Conservation (phyloP, 2,888 invertebrate genomes). For the Eilema sororculum region DNA sequence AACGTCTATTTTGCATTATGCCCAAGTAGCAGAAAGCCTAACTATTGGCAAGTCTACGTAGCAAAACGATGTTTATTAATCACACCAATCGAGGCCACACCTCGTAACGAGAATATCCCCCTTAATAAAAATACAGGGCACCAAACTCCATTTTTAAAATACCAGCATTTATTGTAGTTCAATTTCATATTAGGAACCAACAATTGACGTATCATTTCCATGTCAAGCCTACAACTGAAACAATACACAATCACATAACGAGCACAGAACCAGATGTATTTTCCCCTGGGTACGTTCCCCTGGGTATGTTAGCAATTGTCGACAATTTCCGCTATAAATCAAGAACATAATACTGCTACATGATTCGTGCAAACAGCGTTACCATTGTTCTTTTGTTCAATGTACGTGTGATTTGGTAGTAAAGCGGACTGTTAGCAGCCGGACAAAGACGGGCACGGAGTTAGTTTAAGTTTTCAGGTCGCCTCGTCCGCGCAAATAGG, state of each 20-base stretch:
- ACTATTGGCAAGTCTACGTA: too few relatives aligned
- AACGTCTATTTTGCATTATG: too few relatives aligned
- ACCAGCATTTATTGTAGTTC: neutral
- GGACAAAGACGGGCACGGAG: slow-evolving; percentile 62
- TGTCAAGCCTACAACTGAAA: neutral
- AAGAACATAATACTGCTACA: slow-evolving; percentile 40
- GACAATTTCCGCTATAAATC: slow-evolving; percentile 41
- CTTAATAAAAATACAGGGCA: neutral
- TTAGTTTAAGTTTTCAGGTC: slow-evolving; percentile 74
- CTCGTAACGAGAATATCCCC: too few relatives aligned
- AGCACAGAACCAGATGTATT: slow-evolving; percentile 2
- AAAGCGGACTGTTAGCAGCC: slow-evolving; percentile 59
- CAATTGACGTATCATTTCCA: neutral
- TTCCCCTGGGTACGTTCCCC: slow-evolving; percentile 4
- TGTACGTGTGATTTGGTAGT: slow-evolving; percentile 61
- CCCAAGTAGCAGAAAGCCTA: too few relatives aligned
- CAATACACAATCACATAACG: neutral
- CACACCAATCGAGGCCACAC: too few relatives aligned
- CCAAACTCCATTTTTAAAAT: neutral
- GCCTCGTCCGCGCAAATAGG: slow-evolving; percentile 69
- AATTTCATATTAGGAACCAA: neutral
- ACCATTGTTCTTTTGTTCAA: slow-evolving; percentile 43
- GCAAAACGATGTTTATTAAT: too few relatives aligned
- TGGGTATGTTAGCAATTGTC: slow-evolving; percentile 9
- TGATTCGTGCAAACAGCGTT: slow-evolving; percentile 46